Evolutionary conservation across 2,888 invertebrate genomes (phyloP).

Genomic region (Lordiphosa andalusiaca): DNA sequence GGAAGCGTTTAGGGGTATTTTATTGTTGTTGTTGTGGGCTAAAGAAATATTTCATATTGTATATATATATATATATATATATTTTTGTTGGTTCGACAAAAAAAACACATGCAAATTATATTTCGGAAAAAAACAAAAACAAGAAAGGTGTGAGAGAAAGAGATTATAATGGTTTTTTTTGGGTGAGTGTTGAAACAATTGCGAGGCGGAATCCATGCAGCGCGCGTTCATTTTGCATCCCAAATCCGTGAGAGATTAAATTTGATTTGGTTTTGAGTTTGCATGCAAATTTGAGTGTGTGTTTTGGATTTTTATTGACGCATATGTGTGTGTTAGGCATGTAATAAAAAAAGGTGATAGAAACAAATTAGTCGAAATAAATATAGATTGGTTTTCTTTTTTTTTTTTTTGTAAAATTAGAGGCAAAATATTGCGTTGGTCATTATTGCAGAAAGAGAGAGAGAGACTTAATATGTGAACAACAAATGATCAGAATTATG

Average conservation of each 20-base stretch:
- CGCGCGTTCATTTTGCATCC: constrained; percentile 55
- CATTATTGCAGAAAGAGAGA: neutral
- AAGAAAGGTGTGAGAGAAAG: neutral
- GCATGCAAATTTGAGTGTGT: neutral
- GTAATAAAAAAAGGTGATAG: constrained; percentile 49
- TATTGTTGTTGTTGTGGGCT: constrained; percentile 77
- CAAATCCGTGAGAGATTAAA: constrained; percentile 43
- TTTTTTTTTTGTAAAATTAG: constrained; percentile 16
- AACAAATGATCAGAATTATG: too few species aligned
- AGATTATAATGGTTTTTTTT: constrained; percentile 11
- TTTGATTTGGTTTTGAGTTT: constrained; percentile 24
- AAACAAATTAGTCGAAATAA: constrained; percentile 53
- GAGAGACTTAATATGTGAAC: too few species aligned
- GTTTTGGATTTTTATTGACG: constrained; percentile 14
- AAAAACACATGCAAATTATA: constrained; percentile 37
- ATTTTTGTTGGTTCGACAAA: constrained; percentile 32
- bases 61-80: too few species aligned
- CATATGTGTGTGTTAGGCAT: constrained; percentile 58
- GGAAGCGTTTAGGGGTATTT: constrained; percentile 93
- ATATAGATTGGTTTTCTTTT: constrained; percentile 18
- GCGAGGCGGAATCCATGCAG: constrained; percentile 57
- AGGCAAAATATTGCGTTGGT: constrained; percentile 35
- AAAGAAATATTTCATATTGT: constrained; percentile 28
- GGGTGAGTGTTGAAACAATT: constrained; percentile 20
- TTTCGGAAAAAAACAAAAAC: constrained; percentile 2